Conservation (phyloP, 2,113 vertebrate genomes). For the Macquaria australasica region DNA sequence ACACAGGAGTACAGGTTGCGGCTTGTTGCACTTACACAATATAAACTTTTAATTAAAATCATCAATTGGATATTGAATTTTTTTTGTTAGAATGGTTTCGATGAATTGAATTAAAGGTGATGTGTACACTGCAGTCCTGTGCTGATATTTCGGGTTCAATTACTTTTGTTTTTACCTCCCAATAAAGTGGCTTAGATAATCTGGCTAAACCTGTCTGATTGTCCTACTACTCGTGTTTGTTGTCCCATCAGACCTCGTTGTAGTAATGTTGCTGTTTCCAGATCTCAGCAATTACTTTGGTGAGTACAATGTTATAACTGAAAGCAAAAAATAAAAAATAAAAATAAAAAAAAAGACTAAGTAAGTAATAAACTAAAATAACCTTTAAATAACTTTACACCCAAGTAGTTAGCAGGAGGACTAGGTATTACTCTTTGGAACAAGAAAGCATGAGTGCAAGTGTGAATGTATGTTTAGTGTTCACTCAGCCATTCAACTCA, state of each 20-base stretch:
- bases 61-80: too few species aligned
- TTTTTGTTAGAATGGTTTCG: not conserved
- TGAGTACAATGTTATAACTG: not conserved
- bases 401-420: not conserved
- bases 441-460: not conserved
- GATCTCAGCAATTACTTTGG: not conserved
- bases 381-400: not conserved
- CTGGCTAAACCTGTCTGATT: not conserved
- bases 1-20: too few species aligned
- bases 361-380: not conserved
- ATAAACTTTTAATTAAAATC: too few species aligned
- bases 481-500: constrained; percentile 38
- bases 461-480: not conserved
- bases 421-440: not conserved
- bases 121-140: not conserved
- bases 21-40: too few species aligned
- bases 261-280: not conserved
- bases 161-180: not conserved
- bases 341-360: too few species aligned
- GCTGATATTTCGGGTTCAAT: not conserved
- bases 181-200: not conserved
- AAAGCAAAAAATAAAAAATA: not conserved
- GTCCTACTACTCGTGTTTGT: not conserved
- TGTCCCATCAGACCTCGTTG: not conserved
- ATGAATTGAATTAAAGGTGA: not conserved